phyloP scores from a whole-genome alignment of 2,888 invertebrate genomes.

The Kryphioiulus occultus region DNA sequence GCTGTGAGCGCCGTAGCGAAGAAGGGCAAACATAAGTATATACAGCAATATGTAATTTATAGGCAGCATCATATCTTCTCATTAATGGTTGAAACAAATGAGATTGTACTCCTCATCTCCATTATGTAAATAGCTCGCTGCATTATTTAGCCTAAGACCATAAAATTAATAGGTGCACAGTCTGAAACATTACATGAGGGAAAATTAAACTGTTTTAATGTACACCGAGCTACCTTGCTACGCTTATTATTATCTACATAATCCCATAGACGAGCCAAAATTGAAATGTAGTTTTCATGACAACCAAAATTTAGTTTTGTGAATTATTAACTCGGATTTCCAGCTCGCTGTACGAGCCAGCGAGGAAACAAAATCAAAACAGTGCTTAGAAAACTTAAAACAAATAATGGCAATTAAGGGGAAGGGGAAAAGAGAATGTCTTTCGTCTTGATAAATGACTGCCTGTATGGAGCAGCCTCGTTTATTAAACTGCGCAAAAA shows the following conservation, averaged over 20 bases:
- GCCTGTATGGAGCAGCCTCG: not conserved
- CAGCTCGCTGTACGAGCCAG: not conserved
- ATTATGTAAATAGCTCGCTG: slow-evolving; percentile 48
- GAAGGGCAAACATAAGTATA: not conserved
- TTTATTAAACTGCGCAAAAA: slow-evolving; percentile 7
- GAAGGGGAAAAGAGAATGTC: slow-evolving; percentile 10
- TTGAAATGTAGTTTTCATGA: slow-evolving; percentile 44
- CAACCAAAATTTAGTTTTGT: slow-evolving; percentile 42
- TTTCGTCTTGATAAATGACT: slow-evolving; percentile 42
- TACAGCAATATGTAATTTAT: slow-evolving; percentile 48
- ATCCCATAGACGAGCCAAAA: slow-evolving; percentile 44
- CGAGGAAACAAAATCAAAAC: slow-evolving; percentile 27
- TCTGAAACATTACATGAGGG: slow-evolving; percentile 46
- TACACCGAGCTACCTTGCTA: not conserved
- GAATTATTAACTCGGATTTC: slow-evolving; percentile 32
- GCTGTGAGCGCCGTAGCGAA: not conserved
- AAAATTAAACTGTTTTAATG: slow-evolving; percentile 47
- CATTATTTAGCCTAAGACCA: slow-evolving; percentile 48
- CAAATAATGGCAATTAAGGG: slow-evolving; percentile 39
- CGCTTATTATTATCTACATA: slow-evolving; percentile 44
- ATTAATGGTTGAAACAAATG: slow-evolving; percentile 50
- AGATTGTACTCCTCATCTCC: slow-evolving; percentile 47
- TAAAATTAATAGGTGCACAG: slow-evolving; percentile 48
- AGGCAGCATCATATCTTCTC: slow-evolving; percentile 47
- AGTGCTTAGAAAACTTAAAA: not conserved